Evolutionary conservation across 2,113 vertebrate species (phyloP).

Genomic region (Larimichthys crocea): DNA sequence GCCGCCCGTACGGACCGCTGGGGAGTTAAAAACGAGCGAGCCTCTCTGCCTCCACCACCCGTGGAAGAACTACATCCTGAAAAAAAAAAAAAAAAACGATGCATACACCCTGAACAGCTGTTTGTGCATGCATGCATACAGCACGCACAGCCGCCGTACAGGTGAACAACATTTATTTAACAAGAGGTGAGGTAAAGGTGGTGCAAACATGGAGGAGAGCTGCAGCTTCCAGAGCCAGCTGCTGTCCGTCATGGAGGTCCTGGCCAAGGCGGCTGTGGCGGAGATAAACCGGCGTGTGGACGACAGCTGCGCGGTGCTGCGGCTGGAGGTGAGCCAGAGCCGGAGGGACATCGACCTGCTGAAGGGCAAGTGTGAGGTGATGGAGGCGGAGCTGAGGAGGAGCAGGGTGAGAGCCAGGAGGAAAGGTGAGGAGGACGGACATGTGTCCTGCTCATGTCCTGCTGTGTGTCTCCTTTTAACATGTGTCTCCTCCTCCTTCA

Average conservation of each 20-base stretch:
- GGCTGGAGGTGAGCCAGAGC: slow-evolving; percentile 77
- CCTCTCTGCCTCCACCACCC: background rate
- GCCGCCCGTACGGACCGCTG: background rate
- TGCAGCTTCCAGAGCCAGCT: slow-evolving; percentile 79
- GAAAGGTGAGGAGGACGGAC: slow-evolving; percentile 55
- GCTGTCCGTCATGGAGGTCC: slow-evolving; percentile 78
- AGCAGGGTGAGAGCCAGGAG: slow-evolving; percentile 62
- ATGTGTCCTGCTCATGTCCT: background rate
- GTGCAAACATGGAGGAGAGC: slow-evolving; percentile 62
- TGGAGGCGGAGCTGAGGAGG: slow-evolving; percentile 80
- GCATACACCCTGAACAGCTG: background rate
- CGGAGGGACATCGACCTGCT: slow-evolving; percentile 79
- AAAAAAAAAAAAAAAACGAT: accelerated
- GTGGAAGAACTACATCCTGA: background rate
- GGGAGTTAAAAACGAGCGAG: background rate
- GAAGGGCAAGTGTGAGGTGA: slow-evolving; percentile 70
- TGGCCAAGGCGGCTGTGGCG: slow-evolving; percentile 77
- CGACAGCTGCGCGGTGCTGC: slow-evolving; percentile 77
- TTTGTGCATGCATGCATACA: background rate
- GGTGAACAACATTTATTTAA: background rate
- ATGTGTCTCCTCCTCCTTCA: background rate
- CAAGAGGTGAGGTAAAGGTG: too few relatives aligned
- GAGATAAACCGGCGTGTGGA: slow-evolving; percentile 81
- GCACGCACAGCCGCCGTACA: background rate
- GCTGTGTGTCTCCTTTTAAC: background rate